Conservation (phyloP, 2,888 invertebrate species). For the Neria commutata region DNA sequence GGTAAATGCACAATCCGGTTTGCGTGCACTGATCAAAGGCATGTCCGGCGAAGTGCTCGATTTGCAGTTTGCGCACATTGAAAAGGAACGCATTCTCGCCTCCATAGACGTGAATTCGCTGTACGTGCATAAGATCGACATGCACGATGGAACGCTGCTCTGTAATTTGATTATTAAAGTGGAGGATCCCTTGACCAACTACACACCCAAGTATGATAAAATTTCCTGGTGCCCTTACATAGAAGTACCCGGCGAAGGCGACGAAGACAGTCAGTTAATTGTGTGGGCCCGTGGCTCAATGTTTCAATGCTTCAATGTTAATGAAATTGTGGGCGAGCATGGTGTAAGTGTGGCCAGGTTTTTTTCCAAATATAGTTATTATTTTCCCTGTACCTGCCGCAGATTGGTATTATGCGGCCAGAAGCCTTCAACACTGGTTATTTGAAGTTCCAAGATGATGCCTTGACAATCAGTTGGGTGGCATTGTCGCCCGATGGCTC, state of each 20-base stretch:
- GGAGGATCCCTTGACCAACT: constrained; percentile 58
- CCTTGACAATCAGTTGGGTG: constrained; percentile 77
- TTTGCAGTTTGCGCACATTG: constrained; percentile 85
- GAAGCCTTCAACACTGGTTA: constrained; percentile 53
- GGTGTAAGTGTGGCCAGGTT: constrained; percentile 47
- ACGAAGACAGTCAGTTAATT: constrained; percentile 75
- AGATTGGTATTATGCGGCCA: constrained; percentile 54
- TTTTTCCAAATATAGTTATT: neutral
- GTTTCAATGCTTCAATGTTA: constrained; percentile 59
- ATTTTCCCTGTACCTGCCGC: neutral
- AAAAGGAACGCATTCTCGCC: constrained; percentile 78
- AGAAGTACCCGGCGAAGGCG: constrained; percentile 62
- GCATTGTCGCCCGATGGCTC: constrained; percentile 94
- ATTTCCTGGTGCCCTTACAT: constrained; percentile 92
- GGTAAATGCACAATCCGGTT: constrained; percentile 70
- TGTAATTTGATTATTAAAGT: constrained; percentile 64
- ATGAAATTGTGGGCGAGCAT: constrained; percentile 51
- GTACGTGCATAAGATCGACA: constrained; percentile 79
- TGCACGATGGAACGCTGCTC: constrained; percentile 66
- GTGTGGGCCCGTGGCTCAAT: constrained; percentile 79
- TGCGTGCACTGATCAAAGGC: constrained; percentile 83
- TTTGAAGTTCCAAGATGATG: constrained; percentile 63
- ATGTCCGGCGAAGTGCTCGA: constrained; percentile 90
- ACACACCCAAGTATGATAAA: constrained; percentile 67
- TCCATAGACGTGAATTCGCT: constrained; percentile 88